Conservation (phyloP, 2,797 vertebrate species). For the Macropodus opercularis region DNA sequence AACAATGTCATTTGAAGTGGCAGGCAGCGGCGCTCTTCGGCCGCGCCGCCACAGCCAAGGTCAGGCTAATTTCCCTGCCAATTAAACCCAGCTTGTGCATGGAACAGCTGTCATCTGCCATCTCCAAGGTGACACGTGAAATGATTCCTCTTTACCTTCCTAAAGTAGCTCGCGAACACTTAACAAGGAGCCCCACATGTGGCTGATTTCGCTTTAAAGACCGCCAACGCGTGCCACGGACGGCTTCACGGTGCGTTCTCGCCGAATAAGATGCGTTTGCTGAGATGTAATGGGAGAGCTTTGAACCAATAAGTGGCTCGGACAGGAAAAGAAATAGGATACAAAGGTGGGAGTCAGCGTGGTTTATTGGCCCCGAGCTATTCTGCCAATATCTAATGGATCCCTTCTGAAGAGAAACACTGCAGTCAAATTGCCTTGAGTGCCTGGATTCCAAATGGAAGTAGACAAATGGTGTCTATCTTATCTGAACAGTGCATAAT, state of each 20-base stretch:
- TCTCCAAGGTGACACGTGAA: slow-evolving; percentile 81
- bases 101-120: slow-evolving; percentile 79
- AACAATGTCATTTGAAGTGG: slow-evolving; percentile 78
- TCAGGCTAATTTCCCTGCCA: slow-evolving; percentile 79
- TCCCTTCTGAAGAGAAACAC: slow-evolving; percentile 64
- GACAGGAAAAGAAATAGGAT: slow-evolving; percentile 54
- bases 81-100: slow-evolving; percentile 74
- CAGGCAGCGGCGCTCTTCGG: slow-evolving; percentile 58
- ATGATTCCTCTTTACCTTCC: slow-evolving; percentile 50
- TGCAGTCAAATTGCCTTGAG: slow-evolving; percentile 69
- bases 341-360: slow-evolving; percentile 60
- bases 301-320: slow-evolving; percentile 38
- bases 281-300: slow-evolving; percentile 37
- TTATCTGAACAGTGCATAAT: slow-evolving; percentile 66
- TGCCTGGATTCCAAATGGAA: slow-evolving; percentile 70
- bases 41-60: slow-evolving; percentile 70
- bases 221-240: slow-evolving; percentile 17
- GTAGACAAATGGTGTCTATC: slow-evolving; percentile 71
- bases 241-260: background rate
- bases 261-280: slow-evolving; percentile 17
- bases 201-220: slow-evolving; percentile 30
- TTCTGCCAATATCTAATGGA: slow-evolving; percentile 71
- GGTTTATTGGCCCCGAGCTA: slow-evolving; percentile 63
- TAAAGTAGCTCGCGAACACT: slow-evolving; percentile 46
- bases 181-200: slow-evolving; percentile 44